Base-by-base conservation (phyloP, 2,797 vertebrate species). In the Ctenopoma multispine region DNA sequence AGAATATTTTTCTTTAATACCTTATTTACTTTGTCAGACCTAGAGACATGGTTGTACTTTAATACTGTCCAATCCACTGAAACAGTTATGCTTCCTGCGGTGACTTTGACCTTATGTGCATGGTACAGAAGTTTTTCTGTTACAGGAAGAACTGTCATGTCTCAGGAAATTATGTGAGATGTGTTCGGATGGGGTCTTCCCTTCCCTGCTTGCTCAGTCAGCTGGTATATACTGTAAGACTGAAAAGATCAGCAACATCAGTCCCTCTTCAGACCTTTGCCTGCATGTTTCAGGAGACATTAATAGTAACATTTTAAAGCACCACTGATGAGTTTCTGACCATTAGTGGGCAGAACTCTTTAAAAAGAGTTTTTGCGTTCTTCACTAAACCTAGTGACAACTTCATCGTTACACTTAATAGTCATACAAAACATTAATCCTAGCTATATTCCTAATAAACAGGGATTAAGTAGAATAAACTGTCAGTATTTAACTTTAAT, bases 121-220 rank as follows among this genome's bases (percentile, higher is more conserved):
- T 40, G 34, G 21, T 23, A 15, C 57, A 72, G 57, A 62, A 68
- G 31, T 21, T 29, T 14, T 14, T 12, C 13, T 38, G 29, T n/a
- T 31, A 50, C 69, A 83, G 81, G 82, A 81, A 77, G 69, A 43
- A 18, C 62, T 69, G 61, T 64, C 69, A 63, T 71, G 77, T 77
- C 54, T 75, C 56, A 79, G 80, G 81, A 89, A 83, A 82, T 78
- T 62, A 86, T 53, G 61, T 27, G 58, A 50, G 58, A 77, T 55
- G 40, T 58, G 54, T 64, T 51, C 51, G 24, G 77, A 86, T 78
- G 67, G 79, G 61, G 51, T 73, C 59, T 74, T 66, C 54, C 62
- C 47, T 67, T 49, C 24, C 12, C 15, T 60, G 15, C 24, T 58
- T 64, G 27, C 7, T 31, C 18, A n/a, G 54, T 75, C 65, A 65